phyloP scores from a whole-genome alignment of 2,888 invertebrate genomes.

The Azorinus chamasolen region DNA sequence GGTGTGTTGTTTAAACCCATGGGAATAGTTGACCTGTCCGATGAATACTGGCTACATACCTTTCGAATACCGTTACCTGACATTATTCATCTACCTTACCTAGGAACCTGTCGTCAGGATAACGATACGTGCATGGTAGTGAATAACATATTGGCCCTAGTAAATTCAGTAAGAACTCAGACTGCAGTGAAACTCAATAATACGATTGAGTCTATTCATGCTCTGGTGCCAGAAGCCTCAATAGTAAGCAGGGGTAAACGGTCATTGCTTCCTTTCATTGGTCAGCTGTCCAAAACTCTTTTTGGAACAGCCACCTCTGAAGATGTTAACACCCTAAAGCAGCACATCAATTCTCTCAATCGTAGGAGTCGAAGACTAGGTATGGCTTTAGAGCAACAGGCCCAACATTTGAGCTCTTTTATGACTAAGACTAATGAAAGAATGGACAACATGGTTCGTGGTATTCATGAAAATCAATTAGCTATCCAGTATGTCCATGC shows the following conservation, averaged over 20 bases:
- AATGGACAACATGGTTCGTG: slow-evolving; percentile 15
- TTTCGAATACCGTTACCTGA: slow-evolving; percentile 42
- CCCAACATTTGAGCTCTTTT: slow-evolving; percentile 15
- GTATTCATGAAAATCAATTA: slow-evolving; percentile 4
- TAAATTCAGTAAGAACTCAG: slow-evolving; percentile 20
- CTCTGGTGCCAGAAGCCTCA: slow-evolving; percentile 17
- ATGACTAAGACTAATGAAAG: slow-evolving; percentile 6
- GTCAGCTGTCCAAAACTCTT: slow-evolving; percentile 49
- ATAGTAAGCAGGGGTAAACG: slow-evolving; percentile 14
- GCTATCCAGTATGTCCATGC: slow-evolving; percentile 12
- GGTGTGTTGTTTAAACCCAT: too few species aligned
- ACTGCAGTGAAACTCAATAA: slow-evolving; percentile 10
- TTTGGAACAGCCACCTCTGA: slow-evolving; percentile 60
- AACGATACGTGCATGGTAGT: slow-evolving; percentile 5
- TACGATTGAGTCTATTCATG: slow-evolving; percentile 1
- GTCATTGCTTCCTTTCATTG: slow-evolving; percentile 50
- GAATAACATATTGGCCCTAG: slow-evolving; percentile 20
- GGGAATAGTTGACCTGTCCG: too few species aligned
- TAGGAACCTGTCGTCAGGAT: slow-evolving; percentile 10
- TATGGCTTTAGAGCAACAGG: slow-evolving; percentile 23
- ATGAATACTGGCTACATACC: slow-evolving; percentile 52
- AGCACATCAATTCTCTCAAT: slow-evolving; percentile 27
- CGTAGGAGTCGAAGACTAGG: slow-evolving; percentile 12
- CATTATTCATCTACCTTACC: neutral
- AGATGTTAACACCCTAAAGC: slow-evolving; percentile 44